Evolutionary conservation across 2,888 invertebrate genomes (phyloP).

Genomic region (Agrotis puta): DNA sequence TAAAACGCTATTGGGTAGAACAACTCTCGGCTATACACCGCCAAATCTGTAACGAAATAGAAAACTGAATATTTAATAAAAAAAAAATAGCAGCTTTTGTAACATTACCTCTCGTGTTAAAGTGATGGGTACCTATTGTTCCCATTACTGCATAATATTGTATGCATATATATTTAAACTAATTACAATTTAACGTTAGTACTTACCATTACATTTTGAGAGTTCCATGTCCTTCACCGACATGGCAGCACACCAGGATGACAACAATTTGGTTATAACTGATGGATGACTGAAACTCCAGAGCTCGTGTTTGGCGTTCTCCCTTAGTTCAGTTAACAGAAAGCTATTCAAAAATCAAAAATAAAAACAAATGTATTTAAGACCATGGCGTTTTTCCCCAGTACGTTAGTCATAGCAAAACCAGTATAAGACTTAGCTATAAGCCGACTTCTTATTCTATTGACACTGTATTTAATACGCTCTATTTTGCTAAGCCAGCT

Average conservation of each 20-base stretch:
- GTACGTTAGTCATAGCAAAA: not conserved
- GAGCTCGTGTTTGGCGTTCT: not conserved
- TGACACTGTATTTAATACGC: not conserved
- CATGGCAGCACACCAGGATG: conserved; percentile 19
- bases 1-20: conserved; percentile 51
- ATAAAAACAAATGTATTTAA: not conserved
- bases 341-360: conserved; percentile 7
- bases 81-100: too few relatives aligned
- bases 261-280: conserved; percentile 22
- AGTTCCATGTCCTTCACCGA: conserved; percentile 6
- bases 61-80: not conserved
- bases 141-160: too few relatives aligned
- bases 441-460: not conserved
- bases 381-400: not conserved
- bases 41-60: conserved; percentile 34
- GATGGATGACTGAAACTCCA: conserved; percentile 31
- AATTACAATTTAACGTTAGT: not conserved
- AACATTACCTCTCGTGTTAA: too few relatives aligned
- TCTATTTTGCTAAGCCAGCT: not conserved
- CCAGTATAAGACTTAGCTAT: not conserved
- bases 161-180: not conserved
- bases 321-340: conserved; percentile 14
- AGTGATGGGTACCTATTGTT: too few relatives aligned
- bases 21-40: conserved; percentile 29
- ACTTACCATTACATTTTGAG: conserved; percentile 33